These are phyloP conservation scores for Pogonocherus hispidulus DNA, from an alignment of 2,888 invertebrate species.

Conservation along the genomic window DNA sequence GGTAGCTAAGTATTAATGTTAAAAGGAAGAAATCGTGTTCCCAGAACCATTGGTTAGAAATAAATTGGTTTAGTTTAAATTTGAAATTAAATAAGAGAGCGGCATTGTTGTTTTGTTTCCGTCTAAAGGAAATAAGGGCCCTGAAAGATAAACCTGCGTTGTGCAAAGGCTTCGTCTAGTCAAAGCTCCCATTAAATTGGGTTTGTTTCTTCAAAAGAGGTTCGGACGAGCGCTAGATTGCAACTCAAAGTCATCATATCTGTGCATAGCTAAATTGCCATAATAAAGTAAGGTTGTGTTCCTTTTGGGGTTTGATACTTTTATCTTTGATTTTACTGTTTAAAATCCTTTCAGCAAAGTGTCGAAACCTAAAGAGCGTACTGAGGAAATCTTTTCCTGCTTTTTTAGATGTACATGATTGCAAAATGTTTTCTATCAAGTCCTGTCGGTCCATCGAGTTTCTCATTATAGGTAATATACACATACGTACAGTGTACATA, in stretches of 20 bases:
- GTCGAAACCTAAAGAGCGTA: background rate
- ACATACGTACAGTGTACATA: too few species aligned
- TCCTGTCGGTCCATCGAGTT: too few species aligned
- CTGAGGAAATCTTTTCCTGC: background rate
- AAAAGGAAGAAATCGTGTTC: background rate
- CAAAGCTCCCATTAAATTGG: slow-evolving; percentile 49
- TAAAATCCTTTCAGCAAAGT: slow-evolving; percentile 6
- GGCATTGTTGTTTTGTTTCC: slow-evolving; percentile 13
- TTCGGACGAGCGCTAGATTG: slow-evolving; percentile 54
- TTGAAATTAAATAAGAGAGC: slow-evolving; percentile 20
- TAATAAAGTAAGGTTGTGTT: slow-evolving; percentile 31
- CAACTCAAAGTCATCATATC: slow-evolving; percentile 36
- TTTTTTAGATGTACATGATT: background rate
- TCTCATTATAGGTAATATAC: too few species aligned
- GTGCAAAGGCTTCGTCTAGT: slow-evolving; percentile 26
- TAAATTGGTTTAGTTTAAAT: slow-evolving; percentile 29
- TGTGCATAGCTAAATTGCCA: slow-evolving; percentile 33
- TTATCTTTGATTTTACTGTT: slow-evolving; percentile 27
- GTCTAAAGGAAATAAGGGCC: slow-evolving; percentile 14
- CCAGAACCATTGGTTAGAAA: background rate
- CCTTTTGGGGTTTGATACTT: slow-evolving; percentile 17
- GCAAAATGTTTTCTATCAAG: background rate
- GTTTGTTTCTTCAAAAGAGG: slow-evolving; percentile 60
- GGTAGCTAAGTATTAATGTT: too few species aligned
- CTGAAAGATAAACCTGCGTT: slow-evolving; percentile 22